Evolutionary conservation across 2,888 invertebrate genomes (phyloP).

Genomic region (Gryllus longicercus): DNA sequence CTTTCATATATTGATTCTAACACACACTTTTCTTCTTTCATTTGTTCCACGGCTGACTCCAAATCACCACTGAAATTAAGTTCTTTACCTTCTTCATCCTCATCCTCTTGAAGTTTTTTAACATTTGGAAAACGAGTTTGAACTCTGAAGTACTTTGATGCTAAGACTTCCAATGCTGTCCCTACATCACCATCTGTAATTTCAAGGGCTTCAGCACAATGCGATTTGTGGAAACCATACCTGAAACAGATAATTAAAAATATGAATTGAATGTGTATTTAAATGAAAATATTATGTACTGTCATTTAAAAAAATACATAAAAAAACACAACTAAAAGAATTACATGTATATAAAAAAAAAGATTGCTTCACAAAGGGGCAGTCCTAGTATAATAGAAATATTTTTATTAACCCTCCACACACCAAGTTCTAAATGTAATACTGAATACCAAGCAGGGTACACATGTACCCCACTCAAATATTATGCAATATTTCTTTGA

Average conservation of each 20-base stretch:
- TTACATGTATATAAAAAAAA: too few species aligned
- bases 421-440: too few species aligned
- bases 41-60: constrained; percentile 59
- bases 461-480: too few species aligned
- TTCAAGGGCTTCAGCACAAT: constrained; percentile 71
- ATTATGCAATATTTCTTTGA: too few species aligned
- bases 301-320: background rate
- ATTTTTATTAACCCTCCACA: too few species aligned
- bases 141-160: constrained; percentile 61
- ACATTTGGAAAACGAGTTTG: constrained; percentile 39
- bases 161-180: constrained; percentile 65
- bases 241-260: constrained; percentile 47
- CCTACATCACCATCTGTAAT: constrained; percentile 66
- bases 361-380: too few species aligned
- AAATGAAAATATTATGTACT: background rate
- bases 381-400: too few species aligned
- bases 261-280: background rate
- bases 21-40: constrained; percentile 68
- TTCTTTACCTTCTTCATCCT: constrained; percentile 46
- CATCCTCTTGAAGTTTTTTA: constrained; percentile 36
- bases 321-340: too few species aligned
- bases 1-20: constrained; percentile 74
- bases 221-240: constrained; percentile 70
- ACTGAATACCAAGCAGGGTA: too few species aligned
- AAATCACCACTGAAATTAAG: constrained; percentile 42